Evolutionary conservation across 2,797 vertebrate species (phyloP), one percentile per base, ranked within the genome.

Genomic region (Urophycis tenuis): DNA sequence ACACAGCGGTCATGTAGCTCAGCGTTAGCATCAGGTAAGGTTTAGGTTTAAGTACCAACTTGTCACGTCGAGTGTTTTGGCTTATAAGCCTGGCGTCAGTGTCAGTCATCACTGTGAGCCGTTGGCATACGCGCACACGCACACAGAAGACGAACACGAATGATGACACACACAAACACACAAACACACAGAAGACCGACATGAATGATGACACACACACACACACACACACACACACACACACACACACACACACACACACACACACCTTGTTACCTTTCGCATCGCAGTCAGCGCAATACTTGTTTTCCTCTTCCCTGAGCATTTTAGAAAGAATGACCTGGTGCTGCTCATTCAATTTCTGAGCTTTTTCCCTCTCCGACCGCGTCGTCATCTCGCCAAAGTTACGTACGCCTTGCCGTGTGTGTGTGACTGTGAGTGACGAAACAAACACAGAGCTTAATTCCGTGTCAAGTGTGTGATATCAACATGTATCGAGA

Each of bases 341-440:
- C 92, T 97, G 96, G 88, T 96, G 95, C 90, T 96, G 95, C 84
- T 96, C 96, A 76, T 96, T 96, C 91, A 94, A 93, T 92, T 96
- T 96, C 93, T 95, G 95, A 73, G 95, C 94, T 91, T 96, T 96
- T 81, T 97, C 96, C 81, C 95, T 91, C 88, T 96, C 95, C 19
- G 95, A 96, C 41, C 95, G 94, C 69, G 95, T 96, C 90, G 95
- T 90, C 95, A 96, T 97, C 0, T 86, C 53, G 79, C 60, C 69
- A 60, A 19, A 74, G 70, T 81, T 19, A 0, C 64, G 69, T 69
- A n/a, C 25, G 69, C 29, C 69, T 19, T 11, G 69, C 69, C 7
- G n/a, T 17, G 30, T 29, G n/a, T 3, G 69, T 71, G 69, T 32
- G 69, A 17, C 14, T 2, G 14, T 4, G n/a, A n/a, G 10, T 64